Evolutionary conservation across 2,888 invertebrate species (phyloP).

Genomic region (Archips crataeganus): DNA sequence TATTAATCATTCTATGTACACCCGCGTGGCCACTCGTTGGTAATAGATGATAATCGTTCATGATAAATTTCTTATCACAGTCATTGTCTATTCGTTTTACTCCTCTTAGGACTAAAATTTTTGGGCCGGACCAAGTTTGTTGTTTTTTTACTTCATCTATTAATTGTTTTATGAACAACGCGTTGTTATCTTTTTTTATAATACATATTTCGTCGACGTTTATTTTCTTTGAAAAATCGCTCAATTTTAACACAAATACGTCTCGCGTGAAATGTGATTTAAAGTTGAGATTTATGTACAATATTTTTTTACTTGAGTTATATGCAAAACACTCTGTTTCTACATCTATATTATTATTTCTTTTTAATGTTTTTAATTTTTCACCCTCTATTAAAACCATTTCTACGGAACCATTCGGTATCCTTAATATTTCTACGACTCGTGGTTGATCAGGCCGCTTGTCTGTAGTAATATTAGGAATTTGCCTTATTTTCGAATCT

Average conservation of each 20-base stretch:
- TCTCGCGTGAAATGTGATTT: conserved; percentile 44
- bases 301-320: conserved; percentile 23
- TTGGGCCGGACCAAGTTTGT: conserved; percentile 45
- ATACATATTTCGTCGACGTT: conserved; percentile 40
- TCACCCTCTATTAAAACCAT: conserved; percentile 35
- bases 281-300: conserved; percentile 46
- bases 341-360: not conserved
- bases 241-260: conserved; percentile 45
- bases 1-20: conserved; percentile 33
- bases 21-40: conserved; percentile 41
- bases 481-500: conserved; percentile 1
- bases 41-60: conserved; percentile 43
- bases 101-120: conserved; percentile 43
- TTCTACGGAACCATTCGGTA: conserved; percentile 42
- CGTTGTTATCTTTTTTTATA: conserved; percentile 41
- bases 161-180: conserved; percentile 42
- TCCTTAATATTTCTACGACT: conserved; percentile 44
- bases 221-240: conserved; percentile 42
- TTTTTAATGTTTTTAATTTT: conserved; percentile 28
- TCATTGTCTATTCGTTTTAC: conserved; percentile 25
- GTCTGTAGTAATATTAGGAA: conserved; percentile 35
- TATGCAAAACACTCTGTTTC: conserved; percentile 40
- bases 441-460: conserved; percentile 45
- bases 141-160: conserved; percentile 39
- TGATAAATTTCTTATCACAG: conserved; percentile 27